These are phyloP conservation scores for Peromyscus leucopus DNA, from an alignment of 2,113 vertebrate genomes.

Conservation along the genomic window DNA sequence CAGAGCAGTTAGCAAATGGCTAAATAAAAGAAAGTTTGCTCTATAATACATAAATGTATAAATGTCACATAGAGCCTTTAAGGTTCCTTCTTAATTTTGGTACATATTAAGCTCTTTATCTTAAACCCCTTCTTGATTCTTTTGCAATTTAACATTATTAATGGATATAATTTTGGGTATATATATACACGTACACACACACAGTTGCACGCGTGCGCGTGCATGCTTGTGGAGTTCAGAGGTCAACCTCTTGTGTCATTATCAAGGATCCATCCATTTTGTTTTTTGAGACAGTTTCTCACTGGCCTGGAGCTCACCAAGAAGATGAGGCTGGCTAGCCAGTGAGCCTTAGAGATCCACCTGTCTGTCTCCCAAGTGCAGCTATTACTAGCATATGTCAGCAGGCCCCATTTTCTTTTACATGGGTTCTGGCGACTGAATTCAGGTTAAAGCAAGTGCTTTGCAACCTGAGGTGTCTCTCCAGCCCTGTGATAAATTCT, in stretches of 20 bases:
- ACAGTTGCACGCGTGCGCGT: background rate
- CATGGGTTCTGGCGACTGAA: background rate
- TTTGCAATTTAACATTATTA: conserved; percentile 26
- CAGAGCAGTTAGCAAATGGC: background rate
- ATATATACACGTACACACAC: too few relatives aligned
- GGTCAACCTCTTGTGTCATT: background rate
- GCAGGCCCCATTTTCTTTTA: background rate
- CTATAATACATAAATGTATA: background rate
- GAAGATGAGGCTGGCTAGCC: background rate
- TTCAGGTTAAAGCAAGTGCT: background rate
- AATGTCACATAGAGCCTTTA: background rate
- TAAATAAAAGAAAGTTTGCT: conserved; percentile 45
- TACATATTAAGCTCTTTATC: conserved; percentile 13
- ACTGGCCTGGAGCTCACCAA: background rate
- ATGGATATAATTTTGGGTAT: background rate
- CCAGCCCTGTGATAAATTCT: background rate
- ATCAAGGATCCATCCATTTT: background rate
- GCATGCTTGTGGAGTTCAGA: background rate
- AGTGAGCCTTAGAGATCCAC: background rate
- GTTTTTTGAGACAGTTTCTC: background rate
- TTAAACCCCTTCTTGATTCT: background rate
- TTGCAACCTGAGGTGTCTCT: background rate
- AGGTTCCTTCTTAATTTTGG: conserved; percentile 21
- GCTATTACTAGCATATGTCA: background rate
- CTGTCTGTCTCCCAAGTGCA: background rate